Base-by-base conservation (phyloP, 2,888 invertebrate genomes). In the Trichopria drosophilae region DNA sequence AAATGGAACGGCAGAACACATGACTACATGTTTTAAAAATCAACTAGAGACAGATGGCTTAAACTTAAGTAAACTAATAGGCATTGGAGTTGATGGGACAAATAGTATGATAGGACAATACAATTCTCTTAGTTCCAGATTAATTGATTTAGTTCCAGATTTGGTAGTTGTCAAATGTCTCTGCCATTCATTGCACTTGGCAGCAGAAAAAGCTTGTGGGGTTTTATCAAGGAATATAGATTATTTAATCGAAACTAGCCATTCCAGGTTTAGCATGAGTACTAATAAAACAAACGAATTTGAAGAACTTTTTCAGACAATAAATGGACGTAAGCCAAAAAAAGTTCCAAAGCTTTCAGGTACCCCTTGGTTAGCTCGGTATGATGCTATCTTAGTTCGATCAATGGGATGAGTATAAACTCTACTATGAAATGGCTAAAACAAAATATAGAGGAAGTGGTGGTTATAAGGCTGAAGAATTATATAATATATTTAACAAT, bases 401-500 rank as follows among this genome's bases (percentile, higher is more conserved):
- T 34, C 67, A 68, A 41, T 67, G 64, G 68, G 65, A 69, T 9
- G 57, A 60, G 34, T 55, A 68, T 18, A 48, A 65, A 51, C 42
- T 66, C 15, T 60, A 63, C 23, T 68, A 66, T 42, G 29, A 61
- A n/a, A n/a, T n/a, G n/a, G n/a, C n/a, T n/a, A n/a, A n/a, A 39
- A 57, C 62, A 44, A 45, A 56, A 46, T 40, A 45, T 10, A 49
- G 55, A 9, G 51, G 52, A 7, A 60, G 59, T n/a, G 39, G 51
- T 9, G 57, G 58, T 31, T 59, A 55, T 16, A 56, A 42, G 9
- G 58, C 58, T 4, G 13, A 40, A 5, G 55, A 58, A 20, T 35
- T 61, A 4, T 41, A 52, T 36, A 31, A 22, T n/a, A 59, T 61
- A 56, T 58, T 43, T n/a, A 41, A n/a, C 6, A 44, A 51, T 7